Percentiles rank a stretch among this genome's conserved stretches.
Evolutionary conservation across 2,888 invertebrate genomes (phyloP).

Genomic region (Diplolepis rosae): DNA sequence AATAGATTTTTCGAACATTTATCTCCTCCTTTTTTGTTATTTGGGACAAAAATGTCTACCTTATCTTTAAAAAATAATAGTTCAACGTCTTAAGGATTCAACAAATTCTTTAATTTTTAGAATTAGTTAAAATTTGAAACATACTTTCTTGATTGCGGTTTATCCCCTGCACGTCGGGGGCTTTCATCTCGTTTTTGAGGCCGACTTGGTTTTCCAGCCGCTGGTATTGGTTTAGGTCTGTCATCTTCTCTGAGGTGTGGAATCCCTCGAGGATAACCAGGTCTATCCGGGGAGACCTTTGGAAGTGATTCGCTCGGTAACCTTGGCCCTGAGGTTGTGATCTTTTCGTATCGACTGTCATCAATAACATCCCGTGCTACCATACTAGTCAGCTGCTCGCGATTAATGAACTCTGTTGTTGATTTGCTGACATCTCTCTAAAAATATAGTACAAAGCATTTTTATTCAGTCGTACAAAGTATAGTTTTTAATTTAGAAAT

Average conservation of each 20-base stretch:
- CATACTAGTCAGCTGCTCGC: slow-evolving; percentile 61
- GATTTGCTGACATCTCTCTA: slow-evolving; percentile 68
- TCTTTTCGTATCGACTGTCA: slow-evolving; percentile 58
- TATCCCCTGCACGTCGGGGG: slow-evolving; percentile 43
- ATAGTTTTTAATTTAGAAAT: no score
- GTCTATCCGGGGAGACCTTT: slow-evolving; percentile 58
- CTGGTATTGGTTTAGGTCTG: slow-evolving; percentile 61
- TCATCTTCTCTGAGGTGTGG: slow-evolving; percentile 66
- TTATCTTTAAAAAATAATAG: no score
- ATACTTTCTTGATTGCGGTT: slow-evolving; percentile 54
- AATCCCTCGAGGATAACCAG: slow-evolving; percentile 63
- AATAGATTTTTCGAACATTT: no score
- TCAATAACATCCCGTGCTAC: slow-evolving; percentile 66
- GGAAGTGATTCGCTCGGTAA: slow-evolving; percentile 52
- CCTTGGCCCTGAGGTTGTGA: slow-evolving; percentile 45
- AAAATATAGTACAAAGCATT: slow-evolving; percentile 33
- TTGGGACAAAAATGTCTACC: no score
- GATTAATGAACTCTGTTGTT: slow-evolving; percentile 60
- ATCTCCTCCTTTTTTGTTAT: no score
- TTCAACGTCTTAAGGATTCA: no score
- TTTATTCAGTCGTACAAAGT: slow-evolving; percentile 1
- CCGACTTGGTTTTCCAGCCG: slow-evolving; percentile 66
- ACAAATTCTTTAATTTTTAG: neutral
- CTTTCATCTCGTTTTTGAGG: slow-evolving; percentile 56
- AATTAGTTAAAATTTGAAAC: neutral